Conservation (phyloP, 2,113 vertebrate genomes). For the Manacus vitellinus region DNA sequence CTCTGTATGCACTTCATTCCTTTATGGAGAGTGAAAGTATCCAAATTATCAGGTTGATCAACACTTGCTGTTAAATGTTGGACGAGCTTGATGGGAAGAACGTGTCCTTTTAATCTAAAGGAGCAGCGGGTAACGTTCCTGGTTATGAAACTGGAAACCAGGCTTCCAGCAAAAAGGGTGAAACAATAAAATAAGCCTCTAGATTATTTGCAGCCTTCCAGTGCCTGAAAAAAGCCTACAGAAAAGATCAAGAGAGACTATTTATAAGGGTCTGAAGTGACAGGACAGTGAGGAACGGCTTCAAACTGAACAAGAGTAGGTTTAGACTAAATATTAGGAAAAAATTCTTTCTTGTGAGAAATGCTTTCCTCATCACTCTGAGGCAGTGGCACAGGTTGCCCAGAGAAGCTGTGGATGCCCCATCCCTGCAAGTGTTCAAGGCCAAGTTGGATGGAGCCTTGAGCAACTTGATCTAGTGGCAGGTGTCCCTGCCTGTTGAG, state of each 20-base stretch:
- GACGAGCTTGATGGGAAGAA: neutral
- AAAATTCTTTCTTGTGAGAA: neutral
- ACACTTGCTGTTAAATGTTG: neutral
- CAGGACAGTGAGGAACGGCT: neutral
- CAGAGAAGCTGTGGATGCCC: neutral
- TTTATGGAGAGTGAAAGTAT: neutral
- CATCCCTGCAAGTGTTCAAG: neutral
- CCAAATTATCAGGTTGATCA: neutral
- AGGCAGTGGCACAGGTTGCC: neutral
- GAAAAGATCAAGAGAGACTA: too few relatives aligned
- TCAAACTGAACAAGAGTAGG: neutral
- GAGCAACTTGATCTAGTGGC: rapidly evolving
- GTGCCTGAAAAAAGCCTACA: neutral
- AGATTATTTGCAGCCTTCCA: rapidly evolving
- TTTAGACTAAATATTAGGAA: neutral
- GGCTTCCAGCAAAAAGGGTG: neutral
- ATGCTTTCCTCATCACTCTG: neutral
- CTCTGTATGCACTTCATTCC: neutral
- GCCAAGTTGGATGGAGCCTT: neutral
- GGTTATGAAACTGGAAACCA: neutral
- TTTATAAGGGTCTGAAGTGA: neutral
- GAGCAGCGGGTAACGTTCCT: neutral
- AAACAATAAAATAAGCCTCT: neutral
- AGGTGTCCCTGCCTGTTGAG: rapidly evolving
- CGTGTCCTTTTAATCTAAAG: neutral